phyloP scores from a whole-genome alignment of 2,797 vertebrate genomes.

The Meriones psammophilus region DNA sequence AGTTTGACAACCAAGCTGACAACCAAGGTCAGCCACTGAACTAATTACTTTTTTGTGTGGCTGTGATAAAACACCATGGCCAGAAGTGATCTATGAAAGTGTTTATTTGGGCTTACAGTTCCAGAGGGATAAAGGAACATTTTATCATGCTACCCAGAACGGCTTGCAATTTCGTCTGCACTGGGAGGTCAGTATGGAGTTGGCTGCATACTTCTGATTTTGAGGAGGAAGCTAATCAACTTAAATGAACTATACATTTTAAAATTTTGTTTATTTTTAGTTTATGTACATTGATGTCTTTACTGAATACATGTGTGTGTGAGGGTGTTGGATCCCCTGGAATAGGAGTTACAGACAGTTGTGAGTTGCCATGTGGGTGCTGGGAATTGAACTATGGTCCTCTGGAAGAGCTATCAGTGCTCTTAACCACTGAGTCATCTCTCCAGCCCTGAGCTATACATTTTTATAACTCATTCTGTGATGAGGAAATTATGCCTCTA shows the following conservation, averaged over 20 bases:
- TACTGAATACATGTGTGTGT: too few relatives aligned
- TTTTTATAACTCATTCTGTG: slow-evolving; percentile 13
- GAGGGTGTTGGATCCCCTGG: too few relatives aligned
- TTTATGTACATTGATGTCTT: too few relatives aligned
- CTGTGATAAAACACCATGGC: neutral
- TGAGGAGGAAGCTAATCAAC: neutral
- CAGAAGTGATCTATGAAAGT: neutral
- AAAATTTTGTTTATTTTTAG: too few relatives aligned
- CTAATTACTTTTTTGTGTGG: neutral
- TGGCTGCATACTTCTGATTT: neutral
- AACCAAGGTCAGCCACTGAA: neutral
- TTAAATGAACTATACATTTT: neutral
- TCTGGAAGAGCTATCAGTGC: too few relatives aligned
- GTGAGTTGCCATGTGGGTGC: too few relatives aligned
- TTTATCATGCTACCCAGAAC: neutral
- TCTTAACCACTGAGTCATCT: too few relatives aligned
- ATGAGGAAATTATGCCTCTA: slow-evolving; percentile 16
- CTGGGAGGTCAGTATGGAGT: neutral
- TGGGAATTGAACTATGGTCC: too few relatives aligned
- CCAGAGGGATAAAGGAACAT: neutral
- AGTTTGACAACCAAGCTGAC: neutral
- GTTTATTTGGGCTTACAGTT: neutral
- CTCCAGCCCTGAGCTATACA: neutral
- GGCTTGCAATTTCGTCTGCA: neutral
- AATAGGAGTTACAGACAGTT: too few relatives aligned